These are phyloP conservation scores for Danaus chrysippus DNA, from an alignment of 2,888 invertebrate species.

Conservation along the genomic window DNA sequence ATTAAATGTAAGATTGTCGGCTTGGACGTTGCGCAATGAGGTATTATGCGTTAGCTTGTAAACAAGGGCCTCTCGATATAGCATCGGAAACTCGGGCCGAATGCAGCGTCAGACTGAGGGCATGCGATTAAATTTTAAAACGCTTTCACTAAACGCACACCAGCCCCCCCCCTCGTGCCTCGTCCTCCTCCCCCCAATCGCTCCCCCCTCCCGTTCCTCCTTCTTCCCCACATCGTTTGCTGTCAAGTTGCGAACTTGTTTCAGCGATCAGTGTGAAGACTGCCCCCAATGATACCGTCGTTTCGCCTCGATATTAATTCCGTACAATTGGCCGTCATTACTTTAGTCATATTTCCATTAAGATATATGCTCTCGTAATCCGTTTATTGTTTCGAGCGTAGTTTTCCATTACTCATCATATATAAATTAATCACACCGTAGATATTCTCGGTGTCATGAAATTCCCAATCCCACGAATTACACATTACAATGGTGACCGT, in stretches of 20 bases:
- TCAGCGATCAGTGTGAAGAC: slow-evolving; percentile 37
- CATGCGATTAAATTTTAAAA: slow-evolving; percentile 61
- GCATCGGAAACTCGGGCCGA: slow-evolving; percentile 49
- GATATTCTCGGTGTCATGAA: background rate
- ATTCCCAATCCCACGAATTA: background rate
- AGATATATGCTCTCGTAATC: slow-evolving; percentile 31
- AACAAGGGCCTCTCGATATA: slow-evolving; percentile 45
- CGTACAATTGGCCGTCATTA: slow-evolving; percentile 16
- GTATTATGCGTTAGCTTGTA: slow-evolving; percentile 37
- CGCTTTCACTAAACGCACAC: slow-evolving; percentile 62
- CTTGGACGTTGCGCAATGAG: slow-evolving; percentile 35
- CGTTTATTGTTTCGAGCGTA: slow-evolving; percentile 14
- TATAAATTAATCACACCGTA: background rate
- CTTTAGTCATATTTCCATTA: slow-evolving; percentile 28
- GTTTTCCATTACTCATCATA: slow-evolving; percentile 11
- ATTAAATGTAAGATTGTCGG: slow-evolving; percentile 39
- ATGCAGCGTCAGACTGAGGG: slow-evolving; percentile 53
- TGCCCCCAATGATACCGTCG: slow-evolving; percentile 32
- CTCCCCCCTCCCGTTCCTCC: no score
- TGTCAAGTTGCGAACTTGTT: slow-evolving; percentile 44
- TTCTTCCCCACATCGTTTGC: slow-evolving; percentile 26
- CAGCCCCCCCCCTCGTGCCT: slow-evolving; percentile 31
- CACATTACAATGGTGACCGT: no score
- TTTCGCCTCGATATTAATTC: slow-evolving; percentile 26
- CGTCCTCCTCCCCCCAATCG: no score